phyloP scores from a whole-genome alignment of 2,797 vertebrate species.

The Erethizon dorsatum region DNA sequence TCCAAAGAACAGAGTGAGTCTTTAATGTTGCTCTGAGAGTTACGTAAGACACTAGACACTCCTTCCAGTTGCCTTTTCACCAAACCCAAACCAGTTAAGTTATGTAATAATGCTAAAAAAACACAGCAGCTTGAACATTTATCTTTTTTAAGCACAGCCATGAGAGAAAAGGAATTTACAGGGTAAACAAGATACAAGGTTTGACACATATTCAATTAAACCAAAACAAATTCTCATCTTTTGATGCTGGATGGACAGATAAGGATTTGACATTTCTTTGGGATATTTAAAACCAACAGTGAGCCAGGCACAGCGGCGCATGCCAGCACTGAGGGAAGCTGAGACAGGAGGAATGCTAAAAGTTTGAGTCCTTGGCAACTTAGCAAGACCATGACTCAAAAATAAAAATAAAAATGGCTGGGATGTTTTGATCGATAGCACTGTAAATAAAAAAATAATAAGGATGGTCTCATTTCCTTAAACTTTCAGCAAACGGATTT shows the following conservation, averaged over 20 bases:
- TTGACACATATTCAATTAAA: slow-evolving; percentile 70
- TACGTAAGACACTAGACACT: slow-evolving; percentile 61
- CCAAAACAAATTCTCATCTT: slow-evolving; percentile 60
- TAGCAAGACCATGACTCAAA: neutral
- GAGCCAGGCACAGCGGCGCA: neutral
- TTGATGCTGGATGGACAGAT: slow-evolving; percentile 33
- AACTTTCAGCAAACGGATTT: neutral
- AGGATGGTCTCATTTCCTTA: neutral
- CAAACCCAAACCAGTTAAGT: slow-evolving; percentile 74
- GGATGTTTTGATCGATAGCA: neutral
- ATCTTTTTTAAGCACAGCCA: slow-evolving; percentile 48
- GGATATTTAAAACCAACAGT: slow-evolving; percentile 52
- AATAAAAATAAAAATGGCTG: neutral
- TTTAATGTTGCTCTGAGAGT: slow-evolving; percentile 1
- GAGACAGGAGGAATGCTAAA: neutral
- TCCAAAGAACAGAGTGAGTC: neutral
- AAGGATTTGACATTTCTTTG: neutral
- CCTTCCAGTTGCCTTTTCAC: slow-evolving; percentile 64
- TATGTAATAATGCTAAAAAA: slow-evolving; percentile 75
- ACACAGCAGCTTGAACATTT: neutral
- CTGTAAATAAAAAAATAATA: slow-evolving; percentile 16
- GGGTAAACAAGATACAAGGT: slow-evolving; percentile 35
- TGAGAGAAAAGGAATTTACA: slow-evolving; percentile 50
- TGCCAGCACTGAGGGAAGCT: neutral
- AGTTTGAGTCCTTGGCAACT: neutral